Evolutionary conservation across 2,797 vertebrate genomes (phyloP).

Genomic region (Oophaga sylvatica): DNA sequence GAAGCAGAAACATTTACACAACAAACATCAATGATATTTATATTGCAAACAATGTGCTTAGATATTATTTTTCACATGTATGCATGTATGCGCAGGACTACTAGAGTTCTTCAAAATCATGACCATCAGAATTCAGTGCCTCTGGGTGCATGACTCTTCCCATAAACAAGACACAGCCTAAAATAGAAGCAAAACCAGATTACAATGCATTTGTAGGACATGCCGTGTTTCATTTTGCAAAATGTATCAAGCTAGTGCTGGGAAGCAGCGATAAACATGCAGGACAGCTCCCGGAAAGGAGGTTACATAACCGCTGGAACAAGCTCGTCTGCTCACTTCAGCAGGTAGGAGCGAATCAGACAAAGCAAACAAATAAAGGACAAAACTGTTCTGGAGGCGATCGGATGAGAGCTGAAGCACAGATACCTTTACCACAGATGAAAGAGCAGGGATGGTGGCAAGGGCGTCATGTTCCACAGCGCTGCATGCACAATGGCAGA

Average conservation of each 20-base stretch:
- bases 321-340: conserved; percentile 3
- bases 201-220: conserved; percentile 33
- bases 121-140: conserved; percentile 83
- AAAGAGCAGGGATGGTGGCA: background rate
- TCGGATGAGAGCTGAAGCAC: background rate
- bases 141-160: conserved; percentile 97
- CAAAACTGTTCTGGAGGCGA: conserved; percentile 12
- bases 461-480: background rate
- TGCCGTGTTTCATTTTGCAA: conserved; percentile 20
- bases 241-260: conserved; percentile 24
- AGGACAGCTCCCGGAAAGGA: conserved; percentile 5
- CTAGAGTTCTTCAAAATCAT: conserved; percentile 90
- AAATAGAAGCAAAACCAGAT: background rate
- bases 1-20: conserved; percentile 62
- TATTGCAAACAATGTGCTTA: conserved; percentile 76
- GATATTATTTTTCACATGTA: conserved; percentile 50
- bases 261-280: conserved; percentile 30
- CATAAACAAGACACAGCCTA: conserved; percentile 93
- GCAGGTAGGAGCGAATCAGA: background rate
- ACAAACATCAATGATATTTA: conserved; percentile 74
- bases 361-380: conserved; percentile 11
- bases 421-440: background rate
- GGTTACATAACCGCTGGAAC: conserved; percentile 1
- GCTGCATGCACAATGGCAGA: background rate
- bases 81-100: conserved; percentile 65